Conservation (phyloP, 2,888 invertebrate genomes). For the Ischnus inquisitorius region DNA sequence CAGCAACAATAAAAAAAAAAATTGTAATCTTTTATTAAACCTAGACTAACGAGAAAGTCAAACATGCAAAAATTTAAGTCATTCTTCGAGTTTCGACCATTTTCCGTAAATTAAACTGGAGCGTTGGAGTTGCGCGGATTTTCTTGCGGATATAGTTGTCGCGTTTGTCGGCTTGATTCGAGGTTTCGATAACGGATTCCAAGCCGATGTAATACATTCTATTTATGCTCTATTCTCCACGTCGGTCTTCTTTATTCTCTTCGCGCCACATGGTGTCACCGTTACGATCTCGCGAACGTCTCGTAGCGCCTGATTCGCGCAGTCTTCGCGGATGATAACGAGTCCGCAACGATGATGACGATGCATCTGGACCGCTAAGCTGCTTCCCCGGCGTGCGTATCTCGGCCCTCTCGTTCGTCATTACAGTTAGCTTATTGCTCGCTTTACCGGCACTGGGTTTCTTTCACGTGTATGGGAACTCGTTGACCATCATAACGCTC, state of each 20-base stretch:
- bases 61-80: no score
- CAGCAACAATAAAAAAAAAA: no score
- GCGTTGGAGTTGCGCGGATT: neutral
- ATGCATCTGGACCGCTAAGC: conserved; percentile 63
- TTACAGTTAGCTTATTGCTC: conserved; percentile 58
- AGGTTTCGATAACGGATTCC: conserved; percentile 28
- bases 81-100: no score
- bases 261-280: conserved; percentile 59
- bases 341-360: conserved; percentile 52
- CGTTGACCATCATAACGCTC: neutral
- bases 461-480: neutral
- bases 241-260: conserved; percentile 2
- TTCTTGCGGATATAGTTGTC: neutral
- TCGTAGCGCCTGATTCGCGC: conserved; percentile 32
- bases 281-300: conserved; percentile 57
- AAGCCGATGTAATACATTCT: neutral
- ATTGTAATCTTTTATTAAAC: no score
- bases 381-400: conserved; percentile 26
- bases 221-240: conserved; percentile 5
- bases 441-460: neutral
- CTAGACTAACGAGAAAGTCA: no score
- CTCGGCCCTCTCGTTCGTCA: conserved; percentile 25
- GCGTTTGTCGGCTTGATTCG: neutral
- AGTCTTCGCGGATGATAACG: conserved; percentile 44
- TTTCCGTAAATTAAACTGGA: no score